A percentile compares a stretch with the other conserved stretches of the same genome.
Evolutionary conservation across 30 jellyfish, hydroid and myxozoan species (phyloP).

Genomic region (Rhopilema esculentum): DNA sequence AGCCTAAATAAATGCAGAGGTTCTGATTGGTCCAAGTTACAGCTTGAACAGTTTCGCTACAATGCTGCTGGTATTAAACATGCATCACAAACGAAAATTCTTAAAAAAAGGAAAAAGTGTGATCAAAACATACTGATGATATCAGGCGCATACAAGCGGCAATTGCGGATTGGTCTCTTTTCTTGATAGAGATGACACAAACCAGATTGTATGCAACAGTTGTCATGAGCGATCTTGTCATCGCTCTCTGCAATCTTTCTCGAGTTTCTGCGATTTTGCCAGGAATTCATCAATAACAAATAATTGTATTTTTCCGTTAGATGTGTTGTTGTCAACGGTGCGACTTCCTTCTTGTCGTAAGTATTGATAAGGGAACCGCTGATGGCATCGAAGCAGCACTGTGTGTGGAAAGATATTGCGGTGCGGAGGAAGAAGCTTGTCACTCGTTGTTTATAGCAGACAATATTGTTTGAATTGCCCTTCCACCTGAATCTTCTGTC

Average conservation of each 20-base stretch:
- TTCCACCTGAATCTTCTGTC: not conserved
- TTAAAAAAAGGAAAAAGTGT: too few relatives aligned
- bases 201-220: constrained; percentile 37
- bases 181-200: constrained; percentile 28
- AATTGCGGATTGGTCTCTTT: constrained; percentile 22
- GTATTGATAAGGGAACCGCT: constrained; percentile 5
- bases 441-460: constrained; percentile 22
- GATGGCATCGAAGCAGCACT: constrained; percentile 28
- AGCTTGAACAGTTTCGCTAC: too few relatives aligned
- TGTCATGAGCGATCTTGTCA: constrained; percentile 21
- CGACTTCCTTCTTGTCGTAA: not conserved
- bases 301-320: not conserved
- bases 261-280: not conserved
- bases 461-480: not conserved
- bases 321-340: not conserved
- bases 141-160: constrained; percentile 23
- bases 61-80: too few relatives aligned
- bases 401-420: constrained; percentile 30
- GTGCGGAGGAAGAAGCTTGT: constrained; percentile 13
- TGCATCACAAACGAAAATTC: too few relatives aligned
- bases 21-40: too few relatives aligned
- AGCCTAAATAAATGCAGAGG: too few relatives aligned
- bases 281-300: not conserved
- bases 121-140: constrained; percentile 5
- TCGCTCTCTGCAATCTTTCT: not conserved